Evolutionary conservation across 1,140 invertebrate species (phyloP).

Genomic region (Belonocnema kinseyi): DNA sequence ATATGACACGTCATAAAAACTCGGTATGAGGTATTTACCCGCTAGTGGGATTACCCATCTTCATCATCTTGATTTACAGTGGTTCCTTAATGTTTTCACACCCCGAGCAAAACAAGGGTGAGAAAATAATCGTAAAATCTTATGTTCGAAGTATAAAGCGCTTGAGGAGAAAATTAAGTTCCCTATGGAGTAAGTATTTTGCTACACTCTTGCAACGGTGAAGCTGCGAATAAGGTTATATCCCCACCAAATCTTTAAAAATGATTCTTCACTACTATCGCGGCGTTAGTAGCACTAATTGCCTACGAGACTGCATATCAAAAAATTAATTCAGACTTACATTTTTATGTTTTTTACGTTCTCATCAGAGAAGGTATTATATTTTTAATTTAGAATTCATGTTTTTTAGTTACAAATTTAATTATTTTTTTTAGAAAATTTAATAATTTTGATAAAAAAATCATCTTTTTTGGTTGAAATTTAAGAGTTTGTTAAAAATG

Average conservation of each 20-base stretch:
- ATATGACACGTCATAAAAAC: not conserved
- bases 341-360: too few relatives aligned
- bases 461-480: too few relatives aligned
- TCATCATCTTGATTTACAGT: slow-evolving; percentile 1
- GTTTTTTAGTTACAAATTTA: too few relatives aligned
- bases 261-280: slow-evolving; percentile 3
- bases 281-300: not conserved
- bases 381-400: too few relatives aligned
- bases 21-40: not conserved
- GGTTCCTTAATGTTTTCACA: not conserved
- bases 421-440: too few relatives aligned
- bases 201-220: slow-evolving; percentile 4
- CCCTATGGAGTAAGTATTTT: not conserved
- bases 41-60: not conserved
- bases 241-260: not conserved
- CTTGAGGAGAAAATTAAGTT: slow-evolving; percentile 14
- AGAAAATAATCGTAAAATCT: slow-evolving; percentile 18
- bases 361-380: too few relatives aligned
- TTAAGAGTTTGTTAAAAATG: too few relatives aligned
- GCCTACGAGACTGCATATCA: too few relatives aligned
- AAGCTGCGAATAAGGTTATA: not conserved
- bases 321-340: too few relatives aligned
- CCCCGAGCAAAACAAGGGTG: not conserved
- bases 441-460: too few relatives aligned
- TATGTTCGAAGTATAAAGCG: slow-evolving; percentile 7